Base-by-base conservation (phyloP, 2,888 invertebrate species). In the Aleiodes testaceus region DNA sequence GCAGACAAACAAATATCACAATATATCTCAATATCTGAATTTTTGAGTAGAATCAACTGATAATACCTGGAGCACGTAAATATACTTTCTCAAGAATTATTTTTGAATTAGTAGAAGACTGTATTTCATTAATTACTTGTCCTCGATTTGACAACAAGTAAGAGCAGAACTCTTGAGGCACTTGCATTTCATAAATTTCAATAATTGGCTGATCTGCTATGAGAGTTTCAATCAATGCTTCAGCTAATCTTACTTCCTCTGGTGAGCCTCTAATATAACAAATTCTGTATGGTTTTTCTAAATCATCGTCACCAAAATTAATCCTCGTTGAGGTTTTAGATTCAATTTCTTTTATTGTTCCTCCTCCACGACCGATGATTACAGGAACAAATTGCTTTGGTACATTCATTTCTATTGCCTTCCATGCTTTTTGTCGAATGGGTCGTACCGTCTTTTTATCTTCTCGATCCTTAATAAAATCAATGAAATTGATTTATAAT, bases 91-190 rank as follows among this genome's bases (percentile, higher is more conserved):
- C 89, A n/a, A 94, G 84, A 75, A 89, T 91, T 1, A 95, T 88
- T 77, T 93, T 93, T 0, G 96, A 94, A 72, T 93, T 92, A 9
- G 95, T 94, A 12, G 89, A 86, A 77, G 91, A 91, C 72, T 92
- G 92, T 69, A 97, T 94, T 55, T 92, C 90, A 65, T 91, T 90
- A 66, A 96, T 91, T 52, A 89, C 91, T 67, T 93, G 93, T 0
- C 95, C 95, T 66, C 92, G 91, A 64, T 91, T 88, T 0, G 95
- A 96, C 79, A 95, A 94, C 66, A 97, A 92, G 81, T 91, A 91
- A 1, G 93, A 93, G 65, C 92, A 90, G 22, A 92, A 89, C 85
- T 90, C 90, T 64, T 89, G 88, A 0, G 95, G 93, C 1, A 96
- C 92, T 72, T 88, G 89, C 55, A 94, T 89, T 74, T 91, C 92